phyloP scores from a whole-genome alignment of 64 coral and sea anemone genomes.

The Stichodactyla helianthus region DNA sequence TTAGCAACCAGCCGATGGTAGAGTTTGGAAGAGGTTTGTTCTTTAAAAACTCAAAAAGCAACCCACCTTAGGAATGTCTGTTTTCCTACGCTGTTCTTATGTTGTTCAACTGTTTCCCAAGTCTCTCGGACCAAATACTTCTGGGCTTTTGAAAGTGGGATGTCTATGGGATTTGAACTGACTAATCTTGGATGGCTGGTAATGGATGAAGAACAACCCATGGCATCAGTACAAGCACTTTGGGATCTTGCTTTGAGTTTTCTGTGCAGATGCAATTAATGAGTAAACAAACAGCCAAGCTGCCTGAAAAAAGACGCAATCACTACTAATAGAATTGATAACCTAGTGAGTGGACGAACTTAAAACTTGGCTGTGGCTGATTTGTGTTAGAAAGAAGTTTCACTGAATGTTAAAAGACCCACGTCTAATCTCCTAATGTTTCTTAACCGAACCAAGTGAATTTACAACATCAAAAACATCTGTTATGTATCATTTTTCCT shows the following conservation, averaged over 20 bases:
- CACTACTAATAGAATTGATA: background rate
- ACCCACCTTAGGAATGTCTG: conserved; percentile 66
- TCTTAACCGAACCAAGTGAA: background rate
- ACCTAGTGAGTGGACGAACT: too few relatives aligned
- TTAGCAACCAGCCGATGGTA: background rate
- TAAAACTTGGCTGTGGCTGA: too few relatives aligned
- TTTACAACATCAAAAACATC: background rate
- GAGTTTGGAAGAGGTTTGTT: background rate
- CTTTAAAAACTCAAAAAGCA: background rate
- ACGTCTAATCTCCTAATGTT: background rate
- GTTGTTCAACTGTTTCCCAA: conserved; percentile 67
- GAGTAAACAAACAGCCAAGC: background rate
- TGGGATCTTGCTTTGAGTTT: background rate
- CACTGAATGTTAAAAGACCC: background rate
- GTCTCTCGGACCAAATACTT: conserved; percentile 83
- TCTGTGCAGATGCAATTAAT: background rate
- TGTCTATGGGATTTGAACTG: background rate
- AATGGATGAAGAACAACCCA: conserved; percentile 4
- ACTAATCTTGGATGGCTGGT: background rate
- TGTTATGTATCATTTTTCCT: background rate
- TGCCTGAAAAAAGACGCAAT: background rate
- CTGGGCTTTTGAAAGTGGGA: conserved; percentile 58
- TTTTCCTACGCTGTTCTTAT: conserved; percentile 53
- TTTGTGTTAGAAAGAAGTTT: too few relatives aligned
- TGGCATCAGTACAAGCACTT: background rate